phyloP scores from a whole-genome alignment of 2,797 vertebrate species.

The Gambelia wislizenii region DNA sequence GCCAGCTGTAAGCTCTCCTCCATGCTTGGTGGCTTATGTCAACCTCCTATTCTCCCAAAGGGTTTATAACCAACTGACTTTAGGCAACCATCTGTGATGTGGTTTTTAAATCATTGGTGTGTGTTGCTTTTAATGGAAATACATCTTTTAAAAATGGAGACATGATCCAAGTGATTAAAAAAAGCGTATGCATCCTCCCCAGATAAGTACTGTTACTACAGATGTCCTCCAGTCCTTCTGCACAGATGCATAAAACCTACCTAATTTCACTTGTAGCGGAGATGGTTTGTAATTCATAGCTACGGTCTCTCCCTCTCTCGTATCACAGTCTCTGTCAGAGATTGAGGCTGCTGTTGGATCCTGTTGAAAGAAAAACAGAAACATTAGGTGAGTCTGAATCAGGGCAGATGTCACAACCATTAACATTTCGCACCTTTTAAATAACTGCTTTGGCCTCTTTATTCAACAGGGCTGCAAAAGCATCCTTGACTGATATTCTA shows the following conservation, averaged over 20 bases:
- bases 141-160: not conserved
- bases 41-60: too few species aligned
- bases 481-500: rapidly evolving
- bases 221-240: not conserved
- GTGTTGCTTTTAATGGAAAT: not conserved
- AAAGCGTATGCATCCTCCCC: not conserved
- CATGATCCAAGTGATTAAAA: not conserved
- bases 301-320: conserved; percentile 92
- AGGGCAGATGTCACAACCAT: not conserved
- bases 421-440: not conserved
- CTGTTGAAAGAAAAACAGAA: conserved; percentile 76
- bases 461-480: not conserved
- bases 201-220: not conserved
- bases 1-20: too few species aligned
- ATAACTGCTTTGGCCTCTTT: rapidly evolving
- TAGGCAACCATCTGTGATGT: not conserved
- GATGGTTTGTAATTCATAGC: conserved; percentile 98
- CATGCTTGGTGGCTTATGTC: too few species aligned
- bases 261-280: conserved; percentile 96
- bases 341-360: conserved; percentile 91
- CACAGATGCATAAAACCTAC: conserved; percentile 79
- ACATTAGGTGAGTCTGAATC: conserved; percentile 17
- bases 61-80: too few species aligned
- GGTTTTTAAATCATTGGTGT: not conserved
- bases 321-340: conserved; percentile 88